phyloP scores from a whole-genome alignment of 2,797 vertebrate genomes.

The Poecilia velifera region DNA sequence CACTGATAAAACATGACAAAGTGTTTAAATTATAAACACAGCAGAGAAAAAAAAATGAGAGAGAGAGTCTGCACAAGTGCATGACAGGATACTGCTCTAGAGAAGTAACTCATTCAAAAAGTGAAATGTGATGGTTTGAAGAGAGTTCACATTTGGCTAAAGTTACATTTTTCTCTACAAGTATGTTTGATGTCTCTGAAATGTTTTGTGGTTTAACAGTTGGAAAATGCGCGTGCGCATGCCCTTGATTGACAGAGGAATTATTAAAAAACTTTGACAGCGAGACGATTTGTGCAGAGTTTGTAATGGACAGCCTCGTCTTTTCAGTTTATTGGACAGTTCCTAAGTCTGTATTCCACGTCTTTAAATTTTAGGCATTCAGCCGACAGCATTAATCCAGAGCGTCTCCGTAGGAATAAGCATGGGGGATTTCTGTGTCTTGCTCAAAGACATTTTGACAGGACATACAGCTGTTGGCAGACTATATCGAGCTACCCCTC shows the following conservation, averaged over 20 bases:
- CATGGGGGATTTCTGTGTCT: constrained; percentile 52
- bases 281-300: constrained; percentile 11
- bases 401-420: constrained; percentile 50
- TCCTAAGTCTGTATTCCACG: constrained; percentile 34
- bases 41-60: not conserved
- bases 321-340: constrained; percentile 37
- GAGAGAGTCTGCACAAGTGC: constrained; percentile 3
- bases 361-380: constrained; percentile 38
- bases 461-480: constrained; percentile 48
- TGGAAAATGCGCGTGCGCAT: constrained; percentile 1
- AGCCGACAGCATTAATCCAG: constrained; percentile 57
- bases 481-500: constrained; percentile 23
- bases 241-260: not conserved
- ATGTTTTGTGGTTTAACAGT: constrained; percentile 7
- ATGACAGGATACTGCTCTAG: constrained; percentile 17
- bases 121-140: not conserved
- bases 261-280: constrained; percentile 7
- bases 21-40: constrained; percentile 40
- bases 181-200: constrained; percentile 1
- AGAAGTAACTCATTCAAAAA: constrained; percentile 21
- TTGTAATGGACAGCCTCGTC: constrained; percentile 14
- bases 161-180: constrained; percentile 12
- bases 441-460: constrained; percentile 58
- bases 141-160: constrained; percentile 6
- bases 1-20: constrained; percentile 38